phyloP scores from a whole-genome alignment of 2,797 vertebrate species.

The Enteromius thamalakanensis region DNA sequence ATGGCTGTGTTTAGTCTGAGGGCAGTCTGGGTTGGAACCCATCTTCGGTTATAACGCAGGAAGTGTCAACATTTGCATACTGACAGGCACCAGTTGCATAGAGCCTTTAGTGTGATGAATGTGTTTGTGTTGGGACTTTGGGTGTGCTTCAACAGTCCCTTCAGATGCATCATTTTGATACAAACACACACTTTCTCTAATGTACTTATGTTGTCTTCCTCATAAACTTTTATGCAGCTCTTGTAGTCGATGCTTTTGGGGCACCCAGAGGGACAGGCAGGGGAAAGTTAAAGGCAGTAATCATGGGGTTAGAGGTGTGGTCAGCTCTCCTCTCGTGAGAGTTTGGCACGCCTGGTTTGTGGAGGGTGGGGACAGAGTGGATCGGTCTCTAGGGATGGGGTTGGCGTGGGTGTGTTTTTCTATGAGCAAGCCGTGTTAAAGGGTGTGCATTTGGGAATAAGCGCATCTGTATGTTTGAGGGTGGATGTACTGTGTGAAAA shows the following conservation, averaged over 20 bases:
- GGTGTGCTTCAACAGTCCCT: constrained; percentile 39
- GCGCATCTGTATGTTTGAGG: constrained; percentile 45
- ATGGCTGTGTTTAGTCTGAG: constrained; percentile 11
- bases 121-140: constrained; percentile 50
- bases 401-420: constrained; percentile 68
- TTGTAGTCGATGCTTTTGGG: constrained; percentile 66
- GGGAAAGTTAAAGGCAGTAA: constrained; percentile 70
- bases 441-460: constrained; percentile 52
- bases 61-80: constrained; percentile 67
- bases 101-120: constrained; percentile 50
- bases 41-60: constrained; percentile 45
- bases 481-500: constrained; percentile 37
- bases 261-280: constrained; percentile 53
- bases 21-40: not conserved
- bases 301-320: constrained; percentile 75
- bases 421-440: constrained; percentile 45
- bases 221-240: constrained; percentile 10
- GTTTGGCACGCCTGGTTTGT: constrained; percentile 62
- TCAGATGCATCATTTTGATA: constrained; percentile 4
- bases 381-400: constrained; percentile 66
- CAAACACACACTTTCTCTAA: not conserved
- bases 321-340: constrained; percentile 62
- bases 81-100: constrained; percentile 55
- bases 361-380: constrained; percentile 70
- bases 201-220: not conserved